Conservation (phyloP, 2,888 invertebrate species). For the Cheiracanthium punctorium region DNA sequence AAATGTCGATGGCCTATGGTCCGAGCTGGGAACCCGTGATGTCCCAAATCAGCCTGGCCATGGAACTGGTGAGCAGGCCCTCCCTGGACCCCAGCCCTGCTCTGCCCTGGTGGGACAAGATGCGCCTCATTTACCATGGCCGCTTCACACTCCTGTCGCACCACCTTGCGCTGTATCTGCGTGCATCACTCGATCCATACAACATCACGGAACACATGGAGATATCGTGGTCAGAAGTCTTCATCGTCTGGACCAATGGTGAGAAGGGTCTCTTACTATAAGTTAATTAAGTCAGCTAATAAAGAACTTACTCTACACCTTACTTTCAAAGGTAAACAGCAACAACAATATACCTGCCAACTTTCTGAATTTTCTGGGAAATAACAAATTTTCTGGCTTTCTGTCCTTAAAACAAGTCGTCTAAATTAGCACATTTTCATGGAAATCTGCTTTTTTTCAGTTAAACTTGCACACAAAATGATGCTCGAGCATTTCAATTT, state of each 20-base stretch:
- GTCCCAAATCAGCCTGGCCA: slow-evolving; percentile 83
- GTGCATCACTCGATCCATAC: slow-evolving; percentile 97
- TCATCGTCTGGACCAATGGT: slow-evolving; percentile 90
- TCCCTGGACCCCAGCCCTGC: slow-evolving; percentile 95
- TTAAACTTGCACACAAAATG: no score
- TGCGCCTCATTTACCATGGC: slow-evolving; percentile 93
- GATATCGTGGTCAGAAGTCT: slow-evolving; percentile 93
- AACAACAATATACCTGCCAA: no score
- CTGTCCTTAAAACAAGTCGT: no score
- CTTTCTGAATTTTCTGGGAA: no score
- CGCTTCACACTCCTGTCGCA: slow-evolving; percentile 90
- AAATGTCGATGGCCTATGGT: slow-evolving; percentile 83
- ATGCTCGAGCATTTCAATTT: no score
- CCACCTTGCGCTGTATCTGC: slow-evolving; percentile 91
- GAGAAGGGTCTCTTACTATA: background rate
- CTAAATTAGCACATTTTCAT: no score
- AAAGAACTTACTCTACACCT: no score
- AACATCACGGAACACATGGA: slow-evolving; percentile 99
- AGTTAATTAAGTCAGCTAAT: no score
- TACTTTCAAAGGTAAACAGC: no score
- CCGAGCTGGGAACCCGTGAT: slow-evolving; percentile 99
- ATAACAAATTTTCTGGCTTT: no score
- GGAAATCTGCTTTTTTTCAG: no score
- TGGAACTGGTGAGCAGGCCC: slow-evolving; percentile 81
- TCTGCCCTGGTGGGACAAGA: slow-evolving; percentile 98